Conservation (phyloP, 2,113 vertebrate species). For the Lynx canadensis region DNA sequence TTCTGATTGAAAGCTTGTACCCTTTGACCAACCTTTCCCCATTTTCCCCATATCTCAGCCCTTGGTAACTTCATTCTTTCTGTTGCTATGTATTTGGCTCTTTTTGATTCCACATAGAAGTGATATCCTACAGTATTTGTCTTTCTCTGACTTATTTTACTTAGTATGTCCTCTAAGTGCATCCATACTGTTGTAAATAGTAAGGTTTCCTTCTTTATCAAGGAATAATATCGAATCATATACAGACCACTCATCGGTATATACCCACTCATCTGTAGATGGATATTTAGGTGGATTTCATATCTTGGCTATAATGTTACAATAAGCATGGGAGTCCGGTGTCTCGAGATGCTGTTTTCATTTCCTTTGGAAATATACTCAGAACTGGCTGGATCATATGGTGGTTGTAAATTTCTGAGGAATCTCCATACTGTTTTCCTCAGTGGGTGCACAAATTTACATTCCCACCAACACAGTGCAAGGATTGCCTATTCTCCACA, state of each 20-base stretch:
- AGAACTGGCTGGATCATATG: not conserved
- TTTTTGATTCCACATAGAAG: not conserved
- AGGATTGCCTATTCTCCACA: not conserved
- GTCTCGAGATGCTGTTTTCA: not conserved
- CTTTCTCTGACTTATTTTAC: not conserved
- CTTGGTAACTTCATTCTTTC: not conserved
- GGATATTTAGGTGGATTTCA: not conserved
- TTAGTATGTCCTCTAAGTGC: not conserved
- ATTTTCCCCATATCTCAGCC: too few relatives aligned
- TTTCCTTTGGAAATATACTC: not conserved
- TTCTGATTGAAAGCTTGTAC: not conserved
- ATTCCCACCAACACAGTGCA: too few relatives aligned
- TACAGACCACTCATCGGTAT: not conserved
- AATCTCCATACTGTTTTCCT: not conserved
- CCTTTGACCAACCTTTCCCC: not conserved
- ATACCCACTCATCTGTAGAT: not conserved
- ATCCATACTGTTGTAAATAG: too few relatives aligned
- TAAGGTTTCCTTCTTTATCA: not conserved
- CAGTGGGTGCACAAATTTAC: too few relatives aligned
- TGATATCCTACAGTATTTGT: not conserved
- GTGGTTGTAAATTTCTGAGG: not conserved
- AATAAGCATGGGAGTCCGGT: not conserved
- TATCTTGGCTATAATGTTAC: not conserved
- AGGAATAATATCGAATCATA: not conserved
- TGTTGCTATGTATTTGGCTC: too few relatives aligned